These are phyloP conservation scores for Epinotia brunnichana DNA, from an alignment of 2,888 invertebrate species.

Conservation along the genomic window DNA sequence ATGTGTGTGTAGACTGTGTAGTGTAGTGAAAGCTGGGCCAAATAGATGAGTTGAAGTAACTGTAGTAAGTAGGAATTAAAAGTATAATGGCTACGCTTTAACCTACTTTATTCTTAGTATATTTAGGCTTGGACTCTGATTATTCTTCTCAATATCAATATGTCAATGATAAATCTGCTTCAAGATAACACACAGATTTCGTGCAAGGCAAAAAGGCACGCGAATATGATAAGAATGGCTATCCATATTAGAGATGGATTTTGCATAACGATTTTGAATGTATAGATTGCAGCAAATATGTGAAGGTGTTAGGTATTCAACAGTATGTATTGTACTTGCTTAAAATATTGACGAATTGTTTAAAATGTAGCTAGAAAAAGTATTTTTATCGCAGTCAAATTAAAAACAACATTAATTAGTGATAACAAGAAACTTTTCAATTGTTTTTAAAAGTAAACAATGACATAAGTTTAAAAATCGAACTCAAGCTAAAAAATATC, in stretches of 20 bases:
- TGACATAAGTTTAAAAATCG: conserved; percentile 11
- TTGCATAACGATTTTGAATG: background rate
- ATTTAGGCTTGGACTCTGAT: background rate
- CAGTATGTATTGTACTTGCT: conserved; percentile 18
- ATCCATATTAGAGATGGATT: background rate
- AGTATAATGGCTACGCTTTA: no score
- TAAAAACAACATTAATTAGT: no score
- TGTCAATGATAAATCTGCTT: conserved; percentile 33
- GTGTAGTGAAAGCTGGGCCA: no score
- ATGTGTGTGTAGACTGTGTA: no score
- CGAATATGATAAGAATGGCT: background rate
- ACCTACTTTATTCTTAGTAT: no score
- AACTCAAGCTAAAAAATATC: conserved; percentile 4
- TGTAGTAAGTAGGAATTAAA: no score
- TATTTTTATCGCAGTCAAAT: background rate
- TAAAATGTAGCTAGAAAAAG: background rate
- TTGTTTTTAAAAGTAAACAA: conserved; percentile 16
- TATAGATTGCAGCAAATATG: background rate
- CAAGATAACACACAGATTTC: conserved; percentile 17
- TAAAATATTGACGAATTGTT: conserved; percentile 20
- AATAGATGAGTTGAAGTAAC: no score
- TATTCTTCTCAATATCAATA: conserved; percentile 32
- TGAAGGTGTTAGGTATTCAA: conserved; percentile 6
- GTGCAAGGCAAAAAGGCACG: conserved; percentile 10
- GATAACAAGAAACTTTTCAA: conserved; percentile 3